Evolutionary conservation across 2,888 invertebrate genomes (phyloP).

Genomic region (Diarsia brunnea): DNA sequence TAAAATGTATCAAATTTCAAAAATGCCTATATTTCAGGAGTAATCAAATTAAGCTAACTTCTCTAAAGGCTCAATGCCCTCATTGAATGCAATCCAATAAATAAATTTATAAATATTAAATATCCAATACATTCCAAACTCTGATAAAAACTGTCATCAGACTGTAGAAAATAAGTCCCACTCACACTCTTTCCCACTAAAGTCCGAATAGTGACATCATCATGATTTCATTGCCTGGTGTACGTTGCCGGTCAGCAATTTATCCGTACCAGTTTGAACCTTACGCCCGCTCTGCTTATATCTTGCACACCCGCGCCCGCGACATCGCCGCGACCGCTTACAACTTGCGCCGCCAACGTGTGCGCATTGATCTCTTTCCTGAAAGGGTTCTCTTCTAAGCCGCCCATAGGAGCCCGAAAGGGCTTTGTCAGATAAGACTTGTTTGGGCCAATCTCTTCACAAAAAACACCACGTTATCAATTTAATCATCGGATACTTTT

Average conservation of each 20-base stretch:
- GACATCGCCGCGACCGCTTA: neutral
- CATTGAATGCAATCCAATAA: neutral
- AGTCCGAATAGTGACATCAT: neutral
- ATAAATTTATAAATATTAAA: too few species aligned
- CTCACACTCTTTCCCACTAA: neutral
- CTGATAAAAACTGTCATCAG: neutral
- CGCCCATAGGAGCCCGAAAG: constrained; percentile 77
- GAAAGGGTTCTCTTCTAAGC: constrained; percentile 85
- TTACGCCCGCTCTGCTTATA: too few species aligned
- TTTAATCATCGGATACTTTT: constrained; percentile 82
- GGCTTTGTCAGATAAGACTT: constrained; percentile 84
- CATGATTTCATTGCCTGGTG: neutral
- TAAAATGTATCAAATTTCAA: neutral
- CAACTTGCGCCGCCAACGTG: constrained; percentile 57
- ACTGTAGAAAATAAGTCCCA: neutral
- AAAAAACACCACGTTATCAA: constrained; percentile 82
- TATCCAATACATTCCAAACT: neutral
- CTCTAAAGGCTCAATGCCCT: neutral
- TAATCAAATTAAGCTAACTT: neutral
- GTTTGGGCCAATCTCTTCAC: constrained; percentile 80
- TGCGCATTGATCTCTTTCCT: constrained; percentile 81
- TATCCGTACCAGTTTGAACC: neutral
- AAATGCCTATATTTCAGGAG: neutral
- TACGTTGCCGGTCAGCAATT: neutral
- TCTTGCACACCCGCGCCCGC: neutral